These are phyloP conservation scores for Stomatorhinus ivindoensis DNA, from an alignment of 2,113 vertebrate species.

Conservation along the genomic window DNA sequence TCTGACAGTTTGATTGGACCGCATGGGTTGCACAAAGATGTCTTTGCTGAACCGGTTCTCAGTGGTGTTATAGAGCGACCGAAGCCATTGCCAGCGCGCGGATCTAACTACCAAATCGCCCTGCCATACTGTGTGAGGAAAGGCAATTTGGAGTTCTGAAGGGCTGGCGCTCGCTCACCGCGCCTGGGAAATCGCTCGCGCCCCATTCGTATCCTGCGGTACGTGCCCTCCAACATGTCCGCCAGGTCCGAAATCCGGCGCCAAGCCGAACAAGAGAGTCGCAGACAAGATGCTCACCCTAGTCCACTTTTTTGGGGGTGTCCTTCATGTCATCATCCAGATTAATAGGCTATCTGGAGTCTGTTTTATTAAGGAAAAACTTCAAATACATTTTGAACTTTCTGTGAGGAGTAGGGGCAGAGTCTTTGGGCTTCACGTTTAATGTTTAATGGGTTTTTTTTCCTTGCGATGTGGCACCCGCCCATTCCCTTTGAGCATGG, in stretches of 20 bases:
- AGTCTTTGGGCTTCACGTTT: background rate
- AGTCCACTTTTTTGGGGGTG: background rate
- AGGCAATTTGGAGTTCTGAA: constrained; percentile 16
- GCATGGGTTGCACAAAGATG: constrained; percentile 59
- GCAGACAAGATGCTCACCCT: background rate
- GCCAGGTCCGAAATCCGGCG: background rate
- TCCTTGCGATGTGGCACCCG: background rate
- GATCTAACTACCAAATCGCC: constrained; percentile 13
- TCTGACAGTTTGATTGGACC: constrained; percentile 56
- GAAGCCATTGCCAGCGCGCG: constrained; percentile 4
- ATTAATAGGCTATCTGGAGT: background rate
- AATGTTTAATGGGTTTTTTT: background rate
- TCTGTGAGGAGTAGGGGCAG: background rate
- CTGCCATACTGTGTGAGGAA: constrained; percentile 5
- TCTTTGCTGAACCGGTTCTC: constrained; percentile 51
- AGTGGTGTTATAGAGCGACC: constrained; percentile 36
- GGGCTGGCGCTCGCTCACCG: background rate
- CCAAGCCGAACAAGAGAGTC: background rate
- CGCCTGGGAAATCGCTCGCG: background rate
- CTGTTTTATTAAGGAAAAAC: background rate
- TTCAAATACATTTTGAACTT: background rate
- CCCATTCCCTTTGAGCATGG: background rate
- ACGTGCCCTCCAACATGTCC: background rate
- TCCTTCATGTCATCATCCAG: background rate
- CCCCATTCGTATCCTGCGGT: background rate